Conservation (phyloP, 2,113 vertebrate genomes). For the Thalassarche chlororhynchos region DNA sequence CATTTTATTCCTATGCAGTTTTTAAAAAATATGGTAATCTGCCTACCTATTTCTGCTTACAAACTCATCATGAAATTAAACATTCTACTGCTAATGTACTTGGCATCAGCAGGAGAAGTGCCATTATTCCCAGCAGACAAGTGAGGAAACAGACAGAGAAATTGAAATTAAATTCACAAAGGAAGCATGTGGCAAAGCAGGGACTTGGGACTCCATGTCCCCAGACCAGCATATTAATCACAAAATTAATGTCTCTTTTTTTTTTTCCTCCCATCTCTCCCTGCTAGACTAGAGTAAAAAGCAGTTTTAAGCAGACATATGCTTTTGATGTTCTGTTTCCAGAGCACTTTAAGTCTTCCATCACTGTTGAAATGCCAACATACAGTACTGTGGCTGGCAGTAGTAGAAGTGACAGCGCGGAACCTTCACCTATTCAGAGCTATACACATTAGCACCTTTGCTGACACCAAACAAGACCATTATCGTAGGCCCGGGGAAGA, state of each 20-base stretch:
- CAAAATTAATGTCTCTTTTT: not conserved
- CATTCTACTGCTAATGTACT: not conserved
- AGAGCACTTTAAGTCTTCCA: not conserved
- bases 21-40: not conserved
- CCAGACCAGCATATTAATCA: not conserved
- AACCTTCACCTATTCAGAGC: not conserved
- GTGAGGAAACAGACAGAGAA: conserved; percentile 1
- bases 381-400: not conserved
- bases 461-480: not conserved
- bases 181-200: not conserved
- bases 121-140: conserved; percentile 14
- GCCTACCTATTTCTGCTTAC: not conserved
- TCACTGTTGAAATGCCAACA: not conserved
- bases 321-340: not conserved
- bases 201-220: not conserved
- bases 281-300: not conserved
- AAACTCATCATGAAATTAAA: not conserved
- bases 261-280: not conserved
- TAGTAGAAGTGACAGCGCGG: not conserved
- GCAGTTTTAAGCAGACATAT: not conserved
- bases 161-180: not conserved
- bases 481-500: not conserved
- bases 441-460: not conserved
- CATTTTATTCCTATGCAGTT: not conserved
- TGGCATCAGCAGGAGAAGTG: conserved; percentile 1